Evolutionary conservation across 2,797 vertebrate species (phyloP).

Genomic region (Tragelaphus eurycerus): DNA sequence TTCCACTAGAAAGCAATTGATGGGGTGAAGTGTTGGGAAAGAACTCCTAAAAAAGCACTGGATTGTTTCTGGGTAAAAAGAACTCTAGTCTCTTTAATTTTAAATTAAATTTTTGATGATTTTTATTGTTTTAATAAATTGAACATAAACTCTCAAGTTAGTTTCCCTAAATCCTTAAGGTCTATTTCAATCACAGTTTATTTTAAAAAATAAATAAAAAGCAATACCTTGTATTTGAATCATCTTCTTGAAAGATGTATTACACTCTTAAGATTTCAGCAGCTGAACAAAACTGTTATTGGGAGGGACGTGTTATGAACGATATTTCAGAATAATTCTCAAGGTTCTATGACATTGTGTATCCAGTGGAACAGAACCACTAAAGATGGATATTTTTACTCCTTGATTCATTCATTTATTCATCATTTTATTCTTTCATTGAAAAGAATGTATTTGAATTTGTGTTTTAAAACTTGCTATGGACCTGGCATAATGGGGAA

Average conservation of each 20-base stretch:
- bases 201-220: background rate
- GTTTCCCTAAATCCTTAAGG: background rate
- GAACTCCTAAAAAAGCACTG: fast-evolving
- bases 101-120: background rate
- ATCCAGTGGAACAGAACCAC: fast-evolving
- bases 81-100: background rate
- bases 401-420: background rate
- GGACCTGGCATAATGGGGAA: fast-evolving
- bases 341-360: fast-evolving
- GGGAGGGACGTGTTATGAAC: too few species aligned
- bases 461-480: too few species aligned
- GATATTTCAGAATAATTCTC: background rate
- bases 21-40: fast-evolving
- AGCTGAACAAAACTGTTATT: fast-evolving
- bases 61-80: fast-evolving
- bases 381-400: background rate
- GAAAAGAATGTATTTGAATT: background rate
- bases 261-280: background rate
- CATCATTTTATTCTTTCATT: background rate
- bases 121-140: background rate
- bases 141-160: background rate
- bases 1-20: background rate
- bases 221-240: background rate
- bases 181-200: background rate
- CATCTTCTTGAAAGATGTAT: background rate